Conservation (phyloP, 2,113 vertebrate species). For the Cyanocitta stelleri region DNA sequence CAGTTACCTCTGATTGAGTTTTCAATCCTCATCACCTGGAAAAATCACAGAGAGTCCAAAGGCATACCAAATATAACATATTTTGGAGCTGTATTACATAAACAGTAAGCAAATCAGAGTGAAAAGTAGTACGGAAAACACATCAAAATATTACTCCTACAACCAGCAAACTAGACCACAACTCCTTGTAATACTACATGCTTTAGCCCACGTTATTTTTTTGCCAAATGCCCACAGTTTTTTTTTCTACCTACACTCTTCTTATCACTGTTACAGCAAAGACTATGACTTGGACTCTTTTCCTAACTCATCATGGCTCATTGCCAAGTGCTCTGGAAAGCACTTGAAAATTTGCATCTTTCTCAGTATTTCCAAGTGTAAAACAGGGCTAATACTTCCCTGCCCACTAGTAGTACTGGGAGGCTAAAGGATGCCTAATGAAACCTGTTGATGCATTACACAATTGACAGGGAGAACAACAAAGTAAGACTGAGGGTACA, state of each 20-base stretch:
- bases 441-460: not conserved
- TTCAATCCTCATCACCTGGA: not conserved
- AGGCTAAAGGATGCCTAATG: not conserved
- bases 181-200: not conserved
- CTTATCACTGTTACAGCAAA: not conserved
- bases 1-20: not conserved
- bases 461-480: not conserved
- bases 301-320: not conserved
- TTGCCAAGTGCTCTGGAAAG: constrained; percentile 12
- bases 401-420: not conserved
- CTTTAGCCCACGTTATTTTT: not conserved
- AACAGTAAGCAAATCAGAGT: not conserved
- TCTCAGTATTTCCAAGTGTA: not conserved
- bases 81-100: not conserved
- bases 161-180: not conserved
- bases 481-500: not conserved
- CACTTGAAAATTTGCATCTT: not conserved
- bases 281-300: not conserved
- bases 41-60: not conserved
- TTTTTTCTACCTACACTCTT: constrained; percentile 16
- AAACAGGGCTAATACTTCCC: not conserved
- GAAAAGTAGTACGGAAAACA: not conserved
- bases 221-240: not conserved
- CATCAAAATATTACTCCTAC: not conserved
- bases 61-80: accelerated